Evolutionary conservation across 2,797 vertebrate genomes (phyloP), one percentile per base, ranked within the genome.

Genomic region (Chaetophractus vellerosus): DNA sequence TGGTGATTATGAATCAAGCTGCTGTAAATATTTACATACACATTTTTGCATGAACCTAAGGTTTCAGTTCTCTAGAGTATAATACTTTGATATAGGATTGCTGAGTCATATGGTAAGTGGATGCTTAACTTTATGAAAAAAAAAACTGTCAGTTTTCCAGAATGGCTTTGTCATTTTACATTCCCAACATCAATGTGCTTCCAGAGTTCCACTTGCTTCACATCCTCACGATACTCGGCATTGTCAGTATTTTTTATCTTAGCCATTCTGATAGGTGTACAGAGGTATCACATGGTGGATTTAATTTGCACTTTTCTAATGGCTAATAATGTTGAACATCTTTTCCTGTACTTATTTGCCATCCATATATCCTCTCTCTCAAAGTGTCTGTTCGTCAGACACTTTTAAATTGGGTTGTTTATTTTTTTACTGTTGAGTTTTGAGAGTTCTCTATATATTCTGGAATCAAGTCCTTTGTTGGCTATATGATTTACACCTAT

Each of bases 61-160:
- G 55, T 89, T 91, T 89, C 11, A 31, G 85, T 92, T 91, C 61
- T 76, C 41, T 63, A 16, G 63, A 21, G 33, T 66, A 75, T 93
- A 71, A 57, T 52, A 57, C 14, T n/a, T 36, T 76, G 12, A 3
- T 24, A 21, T 38, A 7, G 5, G 41, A 66, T 82, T 84, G 9
- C n/a, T 80, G 6, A 33, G 28, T 76, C 15, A 38, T 72, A 69
- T 23, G 33, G 23, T 69, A 79, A 90, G 28, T 66, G 28, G 33
- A 31, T 33, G 16, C 72, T 89, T 84, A 72, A 89, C 48, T 89
- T 89, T 80, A 14, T 31, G 74, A 9, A 24, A 59, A 45, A 59
- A 45, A 48, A 88, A 88, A 23, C 69, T 11, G 4, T 18, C 9
- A 16, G 26, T 68, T 59, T 38, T 89, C 68, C 50, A 75, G 50